Conservation (phyloP, 2,113 vertebrate genomes). For the Eolophus roseicapilla region DNA sequence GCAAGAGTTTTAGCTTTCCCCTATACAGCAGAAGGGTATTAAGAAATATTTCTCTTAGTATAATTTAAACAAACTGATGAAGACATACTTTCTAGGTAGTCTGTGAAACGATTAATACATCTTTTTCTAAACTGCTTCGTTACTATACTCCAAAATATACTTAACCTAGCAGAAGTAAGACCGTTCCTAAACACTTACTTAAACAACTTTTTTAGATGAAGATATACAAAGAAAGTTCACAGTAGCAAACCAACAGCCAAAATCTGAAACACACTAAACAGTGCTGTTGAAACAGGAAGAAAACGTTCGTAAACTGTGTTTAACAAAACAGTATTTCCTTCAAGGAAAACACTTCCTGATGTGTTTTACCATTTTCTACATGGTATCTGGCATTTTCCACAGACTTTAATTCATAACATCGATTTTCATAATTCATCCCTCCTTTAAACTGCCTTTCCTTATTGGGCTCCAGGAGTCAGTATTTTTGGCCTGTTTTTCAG, state of each 20-base stretch:
- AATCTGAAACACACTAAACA: neutral
- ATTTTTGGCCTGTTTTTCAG: neutral
- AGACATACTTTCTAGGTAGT: neutral
- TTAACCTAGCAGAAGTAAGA: neutral
- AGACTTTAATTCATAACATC: neutral
- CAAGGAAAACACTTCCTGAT: neutral
- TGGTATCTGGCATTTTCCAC: neutral
- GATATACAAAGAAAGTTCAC: neutral
- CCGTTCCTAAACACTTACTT: neutral
- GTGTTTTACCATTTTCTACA: neutral
- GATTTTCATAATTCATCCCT: neutral
- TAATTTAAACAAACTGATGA: neutral
- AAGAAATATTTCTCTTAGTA: neutral
- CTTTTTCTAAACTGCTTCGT: neutral
- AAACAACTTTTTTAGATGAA: neutral
- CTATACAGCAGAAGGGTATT: neutral
- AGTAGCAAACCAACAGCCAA: neutral
- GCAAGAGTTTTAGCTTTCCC: neutral
- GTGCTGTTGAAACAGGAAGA: neutral
- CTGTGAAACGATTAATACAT: neutral
- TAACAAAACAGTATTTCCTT: neutral
- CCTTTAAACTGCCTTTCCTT: neutral
- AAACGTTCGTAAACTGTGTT: neutral
- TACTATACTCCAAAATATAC: neutral
- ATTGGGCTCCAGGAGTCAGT: neutral